A percentile compares a stretch with the other conserved stretches of the same genome.
Evolutionary conservation across 2,888 invertebrate species (phyloP).

Genomic region (Proisotoma minuta): DNA sequence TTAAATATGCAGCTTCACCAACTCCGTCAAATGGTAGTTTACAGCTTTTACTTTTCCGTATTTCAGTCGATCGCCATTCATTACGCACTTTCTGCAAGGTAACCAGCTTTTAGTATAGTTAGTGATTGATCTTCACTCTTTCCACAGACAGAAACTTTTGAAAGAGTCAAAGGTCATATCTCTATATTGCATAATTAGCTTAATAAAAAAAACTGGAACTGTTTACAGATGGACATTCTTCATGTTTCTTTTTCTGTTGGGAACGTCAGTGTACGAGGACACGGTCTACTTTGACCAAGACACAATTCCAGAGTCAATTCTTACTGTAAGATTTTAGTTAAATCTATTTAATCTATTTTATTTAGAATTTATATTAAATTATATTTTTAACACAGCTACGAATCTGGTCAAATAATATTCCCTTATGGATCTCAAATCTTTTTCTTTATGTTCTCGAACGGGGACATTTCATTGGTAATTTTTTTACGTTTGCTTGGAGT

Average conservation of each 20-base stretch:
- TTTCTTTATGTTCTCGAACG: background rate
- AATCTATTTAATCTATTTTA: background rate
- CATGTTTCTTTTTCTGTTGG: background rate
- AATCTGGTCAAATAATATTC: slow-evolving; percentile 8
- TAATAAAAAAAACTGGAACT: too few species aligned
- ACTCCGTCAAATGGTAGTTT: background rate
- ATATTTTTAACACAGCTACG: background rate
- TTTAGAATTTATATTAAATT: background rate
- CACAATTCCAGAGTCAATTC: background rate
- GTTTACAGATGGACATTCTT: background rate
- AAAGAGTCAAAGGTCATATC: too few species aligned
- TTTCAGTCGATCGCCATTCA: background rate
- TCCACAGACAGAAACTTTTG: too few species aligned
- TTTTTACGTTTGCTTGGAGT: too few species aligned
- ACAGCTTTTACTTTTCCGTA: slow-evolving; percentile 1
- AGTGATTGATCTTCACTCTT: too few species aligned
- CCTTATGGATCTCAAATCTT: background rate
- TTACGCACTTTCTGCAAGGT: background rate
- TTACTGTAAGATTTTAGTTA: slow-evolving; percentile 1
- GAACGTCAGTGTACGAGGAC: slow-evolving; percentile 4
- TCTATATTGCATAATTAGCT: too few species aligned
- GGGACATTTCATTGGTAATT: background rate
- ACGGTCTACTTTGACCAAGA: background rate
- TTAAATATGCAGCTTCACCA: slow-evolving; percentile 11
- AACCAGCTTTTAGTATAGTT: too few species aligned